phyloP scores from a whole-genome alignment of 2,888 invertebrate species.

The Axea sp. region DNA sequence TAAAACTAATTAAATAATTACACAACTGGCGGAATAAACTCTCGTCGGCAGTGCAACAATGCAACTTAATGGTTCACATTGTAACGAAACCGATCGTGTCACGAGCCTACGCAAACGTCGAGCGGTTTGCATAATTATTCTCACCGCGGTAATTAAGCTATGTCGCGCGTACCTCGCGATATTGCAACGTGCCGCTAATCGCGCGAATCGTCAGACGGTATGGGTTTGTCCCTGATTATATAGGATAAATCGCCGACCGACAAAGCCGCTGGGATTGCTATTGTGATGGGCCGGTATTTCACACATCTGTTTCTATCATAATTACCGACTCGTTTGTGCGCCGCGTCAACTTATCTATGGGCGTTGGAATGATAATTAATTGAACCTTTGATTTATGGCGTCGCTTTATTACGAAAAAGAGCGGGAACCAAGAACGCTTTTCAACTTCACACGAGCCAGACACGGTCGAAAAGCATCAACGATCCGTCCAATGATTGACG shows the following conservation, averaged over 20 bases:
- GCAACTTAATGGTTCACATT: slow-evolving; percentile 40
- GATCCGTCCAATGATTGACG: too few species aligned
- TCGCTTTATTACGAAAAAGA: slow-evolving; percentile 27
- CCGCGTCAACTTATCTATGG: slow-evolving; percentile 34
- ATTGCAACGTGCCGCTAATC: slow-evolving; percentile 55
- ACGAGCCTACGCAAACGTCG: slow-evolving; percentile 48
- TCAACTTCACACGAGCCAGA: too few species aligned
- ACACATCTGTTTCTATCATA: slow-evolving; percentile 72
- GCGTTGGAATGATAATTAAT: slow-evolving; percentile 53
- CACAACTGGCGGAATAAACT: slow-evolving; percentile 27
- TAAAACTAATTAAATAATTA: slow-evolving; percentile 47
- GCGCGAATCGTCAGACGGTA: slow-evolving; percentile 41
- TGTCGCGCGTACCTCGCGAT: slow-evolving; percentile 50
- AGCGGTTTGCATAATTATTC: slow-evolving; percentile 56
- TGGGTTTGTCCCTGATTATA: slow-evolving; percentile 51
- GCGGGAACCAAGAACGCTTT: too few species aligned
- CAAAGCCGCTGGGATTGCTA: slow-evolving; percentile 36
- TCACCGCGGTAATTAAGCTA: slow-evolving; percentile 52
- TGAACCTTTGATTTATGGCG: slow-evolving; percentile 42
- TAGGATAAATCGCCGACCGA: slow-evolving; percentile 39
- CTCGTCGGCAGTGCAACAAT: slow-evolving; percentile 47
- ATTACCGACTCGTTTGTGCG: slow-evolving; percentile 66
- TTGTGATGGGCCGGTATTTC: slow-evolving; percentile 67
- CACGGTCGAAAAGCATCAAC: too few species aligned
- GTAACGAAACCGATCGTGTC: slow-evolving; percentile 55